Evolutionary conservation across 2,113 vertebrate species (phyloP).

Genomic region (Ammodramus savannarum): DNA sequence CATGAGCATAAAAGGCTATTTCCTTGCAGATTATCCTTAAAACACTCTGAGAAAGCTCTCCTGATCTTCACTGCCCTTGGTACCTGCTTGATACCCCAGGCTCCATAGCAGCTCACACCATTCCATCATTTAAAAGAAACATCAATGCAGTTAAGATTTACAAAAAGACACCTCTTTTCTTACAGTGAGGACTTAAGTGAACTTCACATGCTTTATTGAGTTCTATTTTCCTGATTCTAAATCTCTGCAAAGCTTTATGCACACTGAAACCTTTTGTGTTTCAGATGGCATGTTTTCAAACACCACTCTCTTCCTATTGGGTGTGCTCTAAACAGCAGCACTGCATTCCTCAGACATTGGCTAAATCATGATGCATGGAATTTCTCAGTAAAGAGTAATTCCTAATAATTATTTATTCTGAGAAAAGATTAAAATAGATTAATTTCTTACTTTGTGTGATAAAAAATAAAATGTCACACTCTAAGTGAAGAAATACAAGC

Average conservation of each 20-base stretch:
- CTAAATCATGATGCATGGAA: fast-evolving
- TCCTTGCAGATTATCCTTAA: neutral
- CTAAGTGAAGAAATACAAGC: neutral
- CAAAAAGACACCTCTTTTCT: neutral
- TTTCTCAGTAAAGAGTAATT: neutral
- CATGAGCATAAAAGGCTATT: neutral
- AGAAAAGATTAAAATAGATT: neutral
- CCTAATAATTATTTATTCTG: neutral
- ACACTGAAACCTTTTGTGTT: neutral
- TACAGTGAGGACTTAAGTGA: neutral
- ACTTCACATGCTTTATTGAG: neutral
- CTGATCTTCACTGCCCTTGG: neutral
- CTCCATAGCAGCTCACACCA: neutral
- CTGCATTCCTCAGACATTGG: neutral
- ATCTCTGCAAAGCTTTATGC: neutral
- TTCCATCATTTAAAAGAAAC: neutral
- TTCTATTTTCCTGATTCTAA: neutral
- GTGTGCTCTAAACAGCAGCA: neutral
- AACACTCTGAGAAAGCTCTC: neutral
- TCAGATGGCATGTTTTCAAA: neutral
- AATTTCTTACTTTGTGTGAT: neutral
- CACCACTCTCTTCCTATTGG: neutral
- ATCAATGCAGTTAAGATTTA: neutral
- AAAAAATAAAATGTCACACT: neutral
- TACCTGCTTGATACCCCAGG: neutral